Conservation (phyloP, 2,113 vertebrate species). For the Gnathonemus echidnorhynchus region DNA sequence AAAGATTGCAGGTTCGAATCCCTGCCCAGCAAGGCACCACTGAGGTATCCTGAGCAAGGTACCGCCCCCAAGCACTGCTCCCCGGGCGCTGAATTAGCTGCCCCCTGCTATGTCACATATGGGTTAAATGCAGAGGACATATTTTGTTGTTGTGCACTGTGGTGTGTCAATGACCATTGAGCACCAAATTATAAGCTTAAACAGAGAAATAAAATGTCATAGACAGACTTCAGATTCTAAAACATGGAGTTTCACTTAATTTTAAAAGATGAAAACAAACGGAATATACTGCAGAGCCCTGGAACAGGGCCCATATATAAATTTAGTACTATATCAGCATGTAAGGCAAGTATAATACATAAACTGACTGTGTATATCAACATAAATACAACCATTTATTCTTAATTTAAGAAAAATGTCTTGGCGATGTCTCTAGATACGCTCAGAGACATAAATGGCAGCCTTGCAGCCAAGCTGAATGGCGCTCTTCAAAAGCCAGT, state of each 20-base stretch:
- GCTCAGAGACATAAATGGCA: constrained; percentile 83
- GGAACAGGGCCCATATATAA: not conserved
- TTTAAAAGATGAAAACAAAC: not conserved
- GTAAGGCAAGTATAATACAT: not conserved
- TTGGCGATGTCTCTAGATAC: constrained; percentile 55
- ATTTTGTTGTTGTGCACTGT: too few relatives aligned
- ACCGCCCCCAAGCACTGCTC: too few relatives aligned
- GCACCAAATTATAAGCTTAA: not conserved
- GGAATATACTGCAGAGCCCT: not conserved
- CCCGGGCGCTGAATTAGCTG: too few relatives aligned
- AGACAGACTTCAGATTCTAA: not conserved
- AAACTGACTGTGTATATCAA: not conserved
- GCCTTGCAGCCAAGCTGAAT: constrained; percentile 86
- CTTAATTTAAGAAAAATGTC: constrained; percentile 28
- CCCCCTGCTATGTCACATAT: too few relatives aligned
- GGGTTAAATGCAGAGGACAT: too few relatives aligned
- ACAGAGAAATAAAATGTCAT: not conserved
- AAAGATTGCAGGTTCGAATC: too few relatives aligned
- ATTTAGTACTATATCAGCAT: not conserved
- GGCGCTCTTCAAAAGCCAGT: constrained; percentile 71
- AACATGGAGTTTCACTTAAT: not conserved
- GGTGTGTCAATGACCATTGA: too few relatives aligned
- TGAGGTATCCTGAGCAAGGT: too few relatives aligned
- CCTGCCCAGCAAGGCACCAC: too few relatives aligned
- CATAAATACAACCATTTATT: not conserved